A percentile compares a stretch with the other conserved stretches of the same genome.
phyloP scores from a whole-genome alignment of 2,797 vertebrate species.

The Sebastes goodei region DNA sequence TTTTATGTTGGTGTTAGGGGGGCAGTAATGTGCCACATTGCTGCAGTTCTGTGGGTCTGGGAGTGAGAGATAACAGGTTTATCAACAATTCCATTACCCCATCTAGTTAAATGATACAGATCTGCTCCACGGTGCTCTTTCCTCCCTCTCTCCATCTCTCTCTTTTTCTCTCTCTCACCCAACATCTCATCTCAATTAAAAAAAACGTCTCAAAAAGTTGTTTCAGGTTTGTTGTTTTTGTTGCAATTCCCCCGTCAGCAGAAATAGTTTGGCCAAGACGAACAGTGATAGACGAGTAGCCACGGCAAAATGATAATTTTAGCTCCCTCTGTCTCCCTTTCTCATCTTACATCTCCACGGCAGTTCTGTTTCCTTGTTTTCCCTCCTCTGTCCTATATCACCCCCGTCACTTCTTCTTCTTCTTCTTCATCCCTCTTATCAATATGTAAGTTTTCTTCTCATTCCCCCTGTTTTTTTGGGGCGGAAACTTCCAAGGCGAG shows the following conservation, averaged over 20 bases:
- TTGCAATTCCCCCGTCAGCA: constrained; percentile 13
- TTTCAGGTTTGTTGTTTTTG: constrained; percentile 22
- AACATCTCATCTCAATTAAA: constrained; percentile 37
- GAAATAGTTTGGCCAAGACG: neutral
- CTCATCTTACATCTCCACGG: constrained; percentile 28
- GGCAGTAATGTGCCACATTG: constrained; percentile 40
- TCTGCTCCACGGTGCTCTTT: constrained; percentile 50
- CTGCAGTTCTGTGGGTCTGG: constrained; percentile 54
- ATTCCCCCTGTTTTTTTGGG: constrained; percentile 3
- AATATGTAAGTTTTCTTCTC: constrained; percentile 57
- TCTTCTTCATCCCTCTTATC: constrained; percentile 31
- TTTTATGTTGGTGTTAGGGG: constrained; percentile 54
- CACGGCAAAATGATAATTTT: constrained; percentile 27
- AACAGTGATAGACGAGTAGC: constrained; percentile 35
- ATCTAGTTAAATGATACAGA: constrained; percentile 74
- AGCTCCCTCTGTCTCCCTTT: constrained; percentile 17
- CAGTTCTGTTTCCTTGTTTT: constrained; percentile 20
- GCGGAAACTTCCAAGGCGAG: constrained; percentile 48
- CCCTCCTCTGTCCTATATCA: constrained; percentile 10
- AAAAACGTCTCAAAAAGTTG: constrained; percentile 1
- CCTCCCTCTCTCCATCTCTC: neutral
- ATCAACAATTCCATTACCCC: constrained; percentile 60
- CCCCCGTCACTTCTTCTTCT: neutral
- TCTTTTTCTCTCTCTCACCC: neutral
- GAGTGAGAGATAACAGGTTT: constrained; percentile 68